A percentile compares a stretch with the other conserved stretches of the same genome.
Evolutionary conservation across 2,888 invertebrate species (phyloP).

Genomic region (Chymomyza procnemis): DNA sequence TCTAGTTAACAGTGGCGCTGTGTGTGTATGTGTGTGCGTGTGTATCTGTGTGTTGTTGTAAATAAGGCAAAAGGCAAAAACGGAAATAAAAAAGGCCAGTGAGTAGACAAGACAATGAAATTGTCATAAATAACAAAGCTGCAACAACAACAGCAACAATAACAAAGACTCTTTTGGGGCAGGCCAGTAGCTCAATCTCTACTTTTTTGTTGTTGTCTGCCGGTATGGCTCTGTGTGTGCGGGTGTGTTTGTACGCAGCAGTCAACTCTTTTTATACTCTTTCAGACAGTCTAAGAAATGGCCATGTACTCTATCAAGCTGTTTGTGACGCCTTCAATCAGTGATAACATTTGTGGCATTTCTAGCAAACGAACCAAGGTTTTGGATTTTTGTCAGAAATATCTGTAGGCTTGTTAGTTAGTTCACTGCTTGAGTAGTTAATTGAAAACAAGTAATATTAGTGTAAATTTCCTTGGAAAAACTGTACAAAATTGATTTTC

Average conservation of each 20-base stretch:
- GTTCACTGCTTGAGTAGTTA: too few relatives aligned
- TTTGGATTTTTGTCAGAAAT: too few relatives aligned
- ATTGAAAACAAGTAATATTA: too few relatives aligned
- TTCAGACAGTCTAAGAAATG: not conserved
- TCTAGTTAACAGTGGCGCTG: constrained; percentile 18
- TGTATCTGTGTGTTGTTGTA: constrained; percentile 36
- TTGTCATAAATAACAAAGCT: constrained; percentile 67
- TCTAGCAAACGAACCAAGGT: too few relatives aligned
- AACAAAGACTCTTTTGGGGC: not conserved
- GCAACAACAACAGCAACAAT: constrained; percentile 36
- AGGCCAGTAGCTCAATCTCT: constrained; percentile 33
- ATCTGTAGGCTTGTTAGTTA: too few relatives aligned
- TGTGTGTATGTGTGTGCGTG: constrained; percentile 12
- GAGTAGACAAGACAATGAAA: constrained; percentile 67
- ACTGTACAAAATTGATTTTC: too few relatives aligned
- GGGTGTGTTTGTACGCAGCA: not conserved
- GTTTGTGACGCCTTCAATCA: not conserved
- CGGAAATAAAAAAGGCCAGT: constrained; percentile 58
- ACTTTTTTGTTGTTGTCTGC: constrained; percentile 7
- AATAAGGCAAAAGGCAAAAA: constrained; percentile 53
- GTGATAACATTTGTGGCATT: too few relatives aligned
- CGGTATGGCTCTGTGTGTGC: constrained; percentile 1
- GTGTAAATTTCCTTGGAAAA: too few relatives aligned
- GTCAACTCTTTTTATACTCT: not conserved
- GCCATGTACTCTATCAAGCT: not conserved